A percentile compares a stretch with the other conserved stretches of the same genome.
Evolutionary conservation across 1,140 invertebrate genomes (phyloP).

Genomic region (Bombyx mori): DNA sequence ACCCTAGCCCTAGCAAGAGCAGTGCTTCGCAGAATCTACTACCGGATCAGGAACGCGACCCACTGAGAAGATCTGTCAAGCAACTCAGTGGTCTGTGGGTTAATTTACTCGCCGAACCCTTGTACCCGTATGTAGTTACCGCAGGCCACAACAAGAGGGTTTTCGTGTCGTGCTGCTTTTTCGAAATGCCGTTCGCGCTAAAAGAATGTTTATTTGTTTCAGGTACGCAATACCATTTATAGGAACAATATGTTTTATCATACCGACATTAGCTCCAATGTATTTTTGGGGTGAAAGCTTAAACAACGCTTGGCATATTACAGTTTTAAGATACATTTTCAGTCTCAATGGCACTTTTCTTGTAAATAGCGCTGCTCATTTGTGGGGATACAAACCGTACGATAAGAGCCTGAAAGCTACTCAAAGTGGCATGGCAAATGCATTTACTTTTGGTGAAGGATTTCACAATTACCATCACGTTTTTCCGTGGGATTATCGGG

Average conservation of each 20-base stretch:
- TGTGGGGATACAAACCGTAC: slow-evolving; percentile 6
- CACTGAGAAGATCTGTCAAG: too few species aligned
- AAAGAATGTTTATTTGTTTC: neutral
- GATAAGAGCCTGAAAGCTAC: slow-evolving; percentile 27
- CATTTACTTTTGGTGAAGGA: slow-evolving; percentile 62
- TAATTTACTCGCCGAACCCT: too few species aligned
- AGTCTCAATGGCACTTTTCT: neutral
- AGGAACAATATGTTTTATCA: neutral
- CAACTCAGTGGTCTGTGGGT: too few species aligned
- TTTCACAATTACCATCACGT: slow-evolving; percentile 84
- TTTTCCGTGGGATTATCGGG: slow-evolving; percentile 88
- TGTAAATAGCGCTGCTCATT: slow-evolving; percentile 4
- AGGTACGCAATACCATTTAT: slow-evolving; percentile 2
- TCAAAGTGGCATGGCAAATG: slow-evolving; percentile 12
- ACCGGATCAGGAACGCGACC: too few species aligned
- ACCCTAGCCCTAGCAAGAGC: too few species aligned
- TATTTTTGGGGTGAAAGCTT: slow-evolving; percentile 5
- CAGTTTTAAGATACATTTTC: slow-evolving; percentile 1
- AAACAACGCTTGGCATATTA: slow-evolving; percentile 4
- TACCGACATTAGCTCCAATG: slow-evolving; percentile 2
- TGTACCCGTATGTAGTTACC: too few species aligned
- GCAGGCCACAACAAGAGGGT: too few species aligned
- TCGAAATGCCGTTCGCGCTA: too few species aligned
- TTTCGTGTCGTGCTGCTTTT: too few species aligned
- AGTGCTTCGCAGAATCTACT: too few species aligned